phyloP scores from a whole-genome alignment of 2,797 vertebrate genomes.

The Anas acuta region DNA sequence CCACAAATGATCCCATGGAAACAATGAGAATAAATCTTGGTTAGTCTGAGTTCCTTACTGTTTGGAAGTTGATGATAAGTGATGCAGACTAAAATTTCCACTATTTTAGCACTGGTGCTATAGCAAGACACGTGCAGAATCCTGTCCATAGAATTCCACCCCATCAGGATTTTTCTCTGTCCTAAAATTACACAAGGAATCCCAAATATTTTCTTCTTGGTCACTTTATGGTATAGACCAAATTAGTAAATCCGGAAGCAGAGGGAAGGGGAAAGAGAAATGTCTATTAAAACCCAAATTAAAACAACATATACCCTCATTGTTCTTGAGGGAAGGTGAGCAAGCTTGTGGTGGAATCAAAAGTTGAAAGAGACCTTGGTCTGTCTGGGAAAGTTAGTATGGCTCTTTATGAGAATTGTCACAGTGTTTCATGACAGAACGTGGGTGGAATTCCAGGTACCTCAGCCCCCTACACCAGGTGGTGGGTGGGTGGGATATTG shows the following conservation, averaged over 20 bases:
- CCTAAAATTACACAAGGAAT: neutral
- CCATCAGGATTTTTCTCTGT: neutral
- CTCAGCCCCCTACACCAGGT: accelerated
- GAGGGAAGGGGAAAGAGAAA: neutral
- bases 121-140: neutral
- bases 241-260: neutral
- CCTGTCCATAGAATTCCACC: neutral
- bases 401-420: neutral
- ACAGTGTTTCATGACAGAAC: neutral
- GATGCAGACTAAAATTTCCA: neutral
- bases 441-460: neutral
- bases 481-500: accelerated
- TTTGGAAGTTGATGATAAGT: neutral
- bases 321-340: neutral
- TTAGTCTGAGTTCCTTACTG: neutral
- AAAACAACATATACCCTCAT: accelerated
- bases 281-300: neutral
- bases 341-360: neutral
- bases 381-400: neutral
- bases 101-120: neutral
- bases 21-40: neutral
- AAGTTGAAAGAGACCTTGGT: neutral
- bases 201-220: neutral
- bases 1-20: neutral
- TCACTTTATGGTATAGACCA: neutral